These are phyloP conservation scores for Malachius bipustulatus DNA, from an alignment of 2,888 invertebrate genomes.

Conservation along the genomic window DNA sequence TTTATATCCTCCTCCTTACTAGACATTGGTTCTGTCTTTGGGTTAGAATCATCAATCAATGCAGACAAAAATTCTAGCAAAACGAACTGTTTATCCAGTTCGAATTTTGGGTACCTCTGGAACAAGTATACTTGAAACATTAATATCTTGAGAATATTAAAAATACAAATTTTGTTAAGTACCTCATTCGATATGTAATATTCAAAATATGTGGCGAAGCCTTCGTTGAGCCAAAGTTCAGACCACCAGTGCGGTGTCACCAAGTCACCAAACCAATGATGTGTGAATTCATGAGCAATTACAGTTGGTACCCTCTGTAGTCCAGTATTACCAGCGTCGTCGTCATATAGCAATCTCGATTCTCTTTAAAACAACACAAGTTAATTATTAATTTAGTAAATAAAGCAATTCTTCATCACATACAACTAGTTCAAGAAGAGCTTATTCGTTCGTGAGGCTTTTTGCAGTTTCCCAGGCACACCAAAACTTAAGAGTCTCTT, in stretches of 20 bases:
- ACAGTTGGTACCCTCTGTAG: constrained; percentile 54
- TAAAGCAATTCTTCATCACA: too few species aligned
- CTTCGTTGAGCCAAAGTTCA: constrained; percentile 63
- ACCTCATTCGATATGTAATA: constrained; percentile 56
- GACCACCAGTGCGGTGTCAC: constrained; percentile 69
- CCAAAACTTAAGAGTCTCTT: too few species aligned
- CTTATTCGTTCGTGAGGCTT: too few species aligned
- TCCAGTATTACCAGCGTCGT: constrained; percentile 42
- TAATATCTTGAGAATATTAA: constrained; percentile 9
- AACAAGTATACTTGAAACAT: constrained; percentile 5
- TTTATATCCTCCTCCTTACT: constrained; percentile 33
- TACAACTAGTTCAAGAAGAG: too few species aligned
- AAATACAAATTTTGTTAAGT: constrained; percentile 36
- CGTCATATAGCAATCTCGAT: constrained; percentile 43
- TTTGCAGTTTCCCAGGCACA: too few species aligned
- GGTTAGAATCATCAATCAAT: constrained; percentile 13
- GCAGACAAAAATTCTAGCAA: constrained; percentile 50
- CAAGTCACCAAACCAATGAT: constrained; percentile 73
- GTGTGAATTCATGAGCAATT: constrained; percentile 66
- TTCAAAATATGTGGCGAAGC: constrained; percentile 62
- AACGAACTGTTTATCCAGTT: constrained; percentile 53
- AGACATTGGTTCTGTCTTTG: constrained; percentile 42
- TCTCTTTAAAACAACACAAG: too few species aligned
- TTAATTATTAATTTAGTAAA: too few species aligned
- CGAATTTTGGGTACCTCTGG: too few species aligned